These are phyloP conservation scores for Poeciliopsis turneri DNA, from an alignment of 2,797 vertebrate species.

Conservation along the genomic window DNA sequence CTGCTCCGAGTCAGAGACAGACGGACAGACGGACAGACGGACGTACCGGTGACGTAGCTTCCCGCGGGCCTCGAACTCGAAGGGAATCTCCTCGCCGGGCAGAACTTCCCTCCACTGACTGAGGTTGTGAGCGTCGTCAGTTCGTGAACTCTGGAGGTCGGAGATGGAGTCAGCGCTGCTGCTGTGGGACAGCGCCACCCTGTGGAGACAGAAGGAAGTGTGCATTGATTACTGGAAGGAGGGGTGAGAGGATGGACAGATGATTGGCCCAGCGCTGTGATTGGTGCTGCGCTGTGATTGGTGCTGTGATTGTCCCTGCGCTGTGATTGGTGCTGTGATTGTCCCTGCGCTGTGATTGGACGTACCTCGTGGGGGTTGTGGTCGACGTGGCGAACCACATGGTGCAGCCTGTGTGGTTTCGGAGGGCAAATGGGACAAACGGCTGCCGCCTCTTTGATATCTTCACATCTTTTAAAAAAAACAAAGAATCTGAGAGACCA, in stretches of 20 bases:
- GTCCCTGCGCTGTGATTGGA: neutral
- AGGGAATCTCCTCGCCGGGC: conserved; percentile 93
- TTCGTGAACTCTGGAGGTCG: conserved; percentile 82
- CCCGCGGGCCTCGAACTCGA: conserved; percentile 95
- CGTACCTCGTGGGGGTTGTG: conserved; percentile 95
- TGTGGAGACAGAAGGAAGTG: conserved; percentile 53
- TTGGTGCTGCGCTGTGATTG: rapidly evolving
- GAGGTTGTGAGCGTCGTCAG: conserved; percentile 90
- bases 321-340: too few relatives aligned
- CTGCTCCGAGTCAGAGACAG: neutral
- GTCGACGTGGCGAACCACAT: conserved; percentile 96
- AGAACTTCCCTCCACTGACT: conserved; percentile 95
- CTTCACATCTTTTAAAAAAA: conserved; percentile 85
- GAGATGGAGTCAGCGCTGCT: conserved; percentile 91
- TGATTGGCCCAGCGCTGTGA: neutral
- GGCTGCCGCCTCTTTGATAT: conserved; percentile 93
- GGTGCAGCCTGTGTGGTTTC: conserved; percentile 97
- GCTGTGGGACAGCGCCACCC: conserved; percentile 95
- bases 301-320: too few relatives aligned
- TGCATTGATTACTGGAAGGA: neutral
- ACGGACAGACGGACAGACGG: rapidly evolving
- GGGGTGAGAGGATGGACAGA: neutral
- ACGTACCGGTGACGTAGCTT: conserved; percentile 86
- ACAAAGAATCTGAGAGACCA: neutral
- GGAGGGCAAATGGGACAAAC: conserved; percentile 92